Evolutionary conservation across 2,113 vertebrate genomes (phyloP), one percentile per base, ranked within the genome.

Genomic region (Cavia aperea): DNA sequence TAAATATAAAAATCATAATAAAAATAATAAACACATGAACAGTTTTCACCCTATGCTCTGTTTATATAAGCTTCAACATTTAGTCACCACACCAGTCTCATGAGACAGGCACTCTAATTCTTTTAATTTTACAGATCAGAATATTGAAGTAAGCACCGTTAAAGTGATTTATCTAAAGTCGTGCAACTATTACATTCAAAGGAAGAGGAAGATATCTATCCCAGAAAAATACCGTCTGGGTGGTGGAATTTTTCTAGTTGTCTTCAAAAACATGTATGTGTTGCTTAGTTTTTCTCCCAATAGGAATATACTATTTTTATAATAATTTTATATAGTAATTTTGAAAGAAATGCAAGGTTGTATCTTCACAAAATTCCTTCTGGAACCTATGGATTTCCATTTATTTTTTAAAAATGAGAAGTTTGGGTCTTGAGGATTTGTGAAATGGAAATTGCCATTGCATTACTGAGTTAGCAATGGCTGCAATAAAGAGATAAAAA

Each of bases 321-420:
- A 72, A 91, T 68, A 83, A 93, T 68, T 88, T 88, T 77, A 49
- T 49, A 56, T 36, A 36, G 18, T 58, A 79, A 66, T 92, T 87
- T 75, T 2, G 18, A 11, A 1, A 6, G 83, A 89, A 95, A 58
- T 63, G 1, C 36, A 81, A 92, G 88, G 54, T 92, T 90, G 15
- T 11, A 7, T 70, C 51, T 81, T 90, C 36, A 26, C 18, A 70
- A 93, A 93, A 51, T 36, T 31, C 1, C 23, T 60, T 86, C 78
- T 88, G n/a, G 68, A 86, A 86, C 62, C 46, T 39, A 6, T 89
- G 90, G 51, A 14, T 90, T 95, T 95, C 43, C 43, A 86, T 78
- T 95, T 95, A 94, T 54, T 93, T 94, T 93, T 90, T 51, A 31
- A 66, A 82, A 94, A 68, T 75, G 86, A 94, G 62, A 94, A 92